Evolutionary conservation across 2,113 vertebrate genomes (phyloP).

Genomic region (Cyprinus carpio): DNA sequence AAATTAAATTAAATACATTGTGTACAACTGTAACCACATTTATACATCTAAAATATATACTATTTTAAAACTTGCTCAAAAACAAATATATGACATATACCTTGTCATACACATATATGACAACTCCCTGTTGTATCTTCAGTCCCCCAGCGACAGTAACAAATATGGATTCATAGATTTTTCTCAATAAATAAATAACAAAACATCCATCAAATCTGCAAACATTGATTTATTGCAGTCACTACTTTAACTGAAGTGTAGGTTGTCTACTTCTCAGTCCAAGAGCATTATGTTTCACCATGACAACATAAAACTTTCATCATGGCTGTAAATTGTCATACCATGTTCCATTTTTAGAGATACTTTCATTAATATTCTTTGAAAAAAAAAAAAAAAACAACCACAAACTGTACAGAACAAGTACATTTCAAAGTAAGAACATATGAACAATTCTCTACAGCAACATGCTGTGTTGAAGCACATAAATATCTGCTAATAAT

Average conservation of each 20-base stretch:
- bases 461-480: conserved; percentile 15
- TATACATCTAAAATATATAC: no score
- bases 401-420: background rate
- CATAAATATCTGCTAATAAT: conserved; percentile 52
- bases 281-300: background rate
- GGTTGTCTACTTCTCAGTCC: no score
- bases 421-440: conserved; percentile 10
- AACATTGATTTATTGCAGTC: conserved; percentile 49
- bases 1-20: no score
- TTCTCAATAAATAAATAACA: background rate
- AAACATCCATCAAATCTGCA: conserved; percentile 5
- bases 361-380: background rate
- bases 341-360: background rate
- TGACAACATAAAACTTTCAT: background rate
- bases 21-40: background rate
- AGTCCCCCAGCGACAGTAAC: background rate
- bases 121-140: background rate
- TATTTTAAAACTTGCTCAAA: background rate
- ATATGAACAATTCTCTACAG: conserved; percentile 23
- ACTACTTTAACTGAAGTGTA: background rate
- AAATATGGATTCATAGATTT: background rate
- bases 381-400: background rate
- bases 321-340: background rate
- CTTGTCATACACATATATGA: no score
- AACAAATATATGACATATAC: no score